Evolutionary conservation across 1,140 invertebrate species (phyloP).

Genomic region (Ceratina australensis): DNA sequence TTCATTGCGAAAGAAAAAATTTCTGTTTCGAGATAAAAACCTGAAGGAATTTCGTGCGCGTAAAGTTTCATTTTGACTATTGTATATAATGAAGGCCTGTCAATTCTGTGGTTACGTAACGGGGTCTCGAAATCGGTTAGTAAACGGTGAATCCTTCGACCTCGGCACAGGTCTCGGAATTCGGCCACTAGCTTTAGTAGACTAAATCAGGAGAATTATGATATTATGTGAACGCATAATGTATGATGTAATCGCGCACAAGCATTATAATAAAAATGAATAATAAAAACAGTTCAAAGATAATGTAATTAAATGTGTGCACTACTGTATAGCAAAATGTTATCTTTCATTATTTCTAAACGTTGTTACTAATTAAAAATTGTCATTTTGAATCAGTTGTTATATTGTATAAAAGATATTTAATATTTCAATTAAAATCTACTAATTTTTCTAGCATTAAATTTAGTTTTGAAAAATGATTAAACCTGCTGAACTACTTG

Average conservation of each 20-base stretch:
- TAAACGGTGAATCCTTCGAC: slow-evolving; percentile 9
- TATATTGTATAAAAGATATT: too few species aligned
- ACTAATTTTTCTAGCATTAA: too few species aligned
- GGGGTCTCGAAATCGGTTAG: slow-evolving; percentile 4
- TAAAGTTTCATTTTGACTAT: not conserved
- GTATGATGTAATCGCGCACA: not conserved
- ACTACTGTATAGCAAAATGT: not conserved
- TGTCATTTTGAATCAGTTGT: too few species aligned
- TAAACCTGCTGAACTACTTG: too few species aligned
- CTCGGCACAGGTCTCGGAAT: not conserved
- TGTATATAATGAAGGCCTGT: not conserved
- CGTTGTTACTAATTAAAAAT: too few species aligned
- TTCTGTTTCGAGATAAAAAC: not conserved
- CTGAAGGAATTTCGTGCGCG: not conserved
- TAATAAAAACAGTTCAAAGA: not conserved
- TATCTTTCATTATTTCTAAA: too few species aligned
- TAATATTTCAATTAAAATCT: too few species aligned
- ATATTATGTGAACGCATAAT: not conserved
- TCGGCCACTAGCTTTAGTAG: not conserved
- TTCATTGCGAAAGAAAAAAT: not conserved
- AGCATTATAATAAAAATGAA: not conserved
- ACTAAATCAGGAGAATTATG: not conserved
- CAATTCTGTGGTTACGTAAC: not conserved
- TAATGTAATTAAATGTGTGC: not conserved
- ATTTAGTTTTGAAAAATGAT: too few species aligned